phyloP scores from a whole-genome alignment of 2,888 invertebrate species.

The Erebia aethiops region DNA sequence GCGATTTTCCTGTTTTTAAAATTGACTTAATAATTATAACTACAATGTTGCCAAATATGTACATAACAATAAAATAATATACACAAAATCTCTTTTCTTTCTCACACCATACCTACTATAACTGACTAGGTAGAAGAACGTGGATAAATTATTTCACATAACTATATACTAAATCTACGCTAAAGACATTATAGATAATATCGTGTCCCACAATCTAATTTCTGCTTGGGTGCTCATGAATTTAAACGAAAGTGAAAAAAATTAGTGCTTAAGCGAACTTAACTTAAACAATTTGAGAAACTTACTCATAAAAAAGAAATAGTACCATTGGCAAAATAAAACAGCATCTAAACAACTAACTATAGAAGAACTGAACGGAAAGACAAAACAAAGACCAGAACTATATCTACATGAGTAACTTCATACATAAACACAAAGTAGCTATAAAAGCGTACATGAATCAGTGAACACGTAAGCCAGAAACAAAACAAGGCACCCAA shows the following conservation, averaged over 20 bases:
- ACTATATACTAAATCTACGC: background rate
- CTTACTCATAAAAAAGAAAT: background rate
- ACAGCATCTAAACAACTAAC: background rate
- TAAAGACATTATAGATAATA: background rate
- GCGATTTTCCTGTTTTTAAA: background rate
- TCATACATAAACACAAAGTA: slow-evolving; percentile 7
- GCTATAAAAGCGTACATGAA: slow-evolving; percentile 16
- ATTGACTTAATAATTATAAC: background rate
- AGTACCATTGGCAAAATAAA: background rate
- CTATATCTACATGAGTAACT: slow-evolving; percentile 7
- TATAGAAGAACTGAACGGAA: background rate
- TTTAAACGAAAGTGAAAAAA: background rate
- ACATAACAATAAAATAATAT: background rate
- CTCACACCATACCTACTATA: too few species aligned
- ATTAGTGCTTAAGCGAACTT: background rate
- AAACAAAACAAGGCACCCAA: slow-evolving; percentile 24
- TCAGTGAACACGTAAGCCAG: slow-evolving; percentile 17
- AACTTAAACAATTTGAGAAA: background rate
- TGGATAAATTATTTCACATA: background rate
- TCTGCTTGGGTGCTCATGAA: slow-evolving; percentile 4
- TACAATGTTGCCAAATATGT: background rate
- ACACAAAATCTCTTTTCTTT: too few species aligned
- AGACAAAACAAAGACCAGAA: background rate
- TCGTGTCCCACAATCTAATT: background rate
- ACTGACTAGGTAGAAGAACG: background rate